Evolutionary conservation across 2,797 vertebrate species (phyloP).

Genomic region (Manis pentadactyla): DNA sequence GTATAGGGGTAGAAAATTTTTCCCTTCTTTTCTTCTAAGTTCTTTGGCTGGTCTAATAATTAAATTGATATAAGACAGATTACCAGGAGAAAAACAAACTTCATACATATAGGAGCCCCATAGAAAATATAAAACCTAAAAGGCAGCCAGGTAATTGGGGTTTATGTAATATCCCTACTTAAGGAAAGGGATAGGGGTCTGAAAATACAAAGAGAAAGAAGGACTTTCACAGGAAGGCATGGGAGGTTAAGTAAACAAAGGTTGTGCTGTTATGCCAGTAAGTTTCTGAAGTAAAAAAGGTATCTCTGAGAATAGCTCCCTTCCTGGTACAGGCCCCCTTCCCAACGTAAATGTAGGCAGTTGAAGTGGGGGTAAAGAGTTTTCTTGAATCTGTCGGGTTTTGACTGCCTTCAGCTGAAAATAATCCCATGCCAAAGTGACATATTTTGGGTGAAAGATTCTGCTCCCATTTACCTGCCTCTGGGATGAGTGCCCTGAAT

Average conservation of each 20-base stretch:
- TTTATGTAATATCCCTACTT: too few species aligned
- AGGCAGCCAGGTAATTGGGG: too few species aligned
- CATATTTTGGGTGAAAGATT: neutral
- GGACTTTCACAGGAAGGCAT: neutral
- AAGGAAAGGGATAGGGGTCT: neutral
- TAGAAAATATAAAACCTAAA: neutral
- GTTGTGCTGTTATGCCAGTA: neutral
- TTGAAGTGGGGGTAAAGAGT: neutral
- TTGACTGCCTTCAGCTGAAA: neutral
- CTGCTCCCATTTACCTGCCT: neutral
- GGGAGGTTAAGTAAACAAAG: neutral
- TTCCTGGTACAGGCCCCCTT: neutral
- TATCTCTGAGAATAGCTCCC: neutral
- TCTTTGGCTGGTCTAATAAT: neutral
- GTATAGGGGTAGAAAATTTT: neutral
- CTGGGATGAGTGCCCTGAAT: neutral
- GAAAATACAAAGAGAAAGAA: neutral
- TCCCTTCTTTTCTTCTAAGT: neutral
- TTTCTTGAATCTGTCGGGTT: neutral
- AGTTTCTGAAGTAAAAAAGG: neutral
- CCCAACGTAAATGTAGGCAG: neutral
- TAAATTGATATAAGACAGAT: neutral
- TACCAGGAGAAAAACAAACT: neutral
- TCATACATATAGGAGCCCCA: neutral
- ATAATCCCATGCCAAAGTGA: neutral